phyloP scores from a whole-genome alignment of 2,888 invertebrate genomes.

The Plagodis dolabraria region DNA sequence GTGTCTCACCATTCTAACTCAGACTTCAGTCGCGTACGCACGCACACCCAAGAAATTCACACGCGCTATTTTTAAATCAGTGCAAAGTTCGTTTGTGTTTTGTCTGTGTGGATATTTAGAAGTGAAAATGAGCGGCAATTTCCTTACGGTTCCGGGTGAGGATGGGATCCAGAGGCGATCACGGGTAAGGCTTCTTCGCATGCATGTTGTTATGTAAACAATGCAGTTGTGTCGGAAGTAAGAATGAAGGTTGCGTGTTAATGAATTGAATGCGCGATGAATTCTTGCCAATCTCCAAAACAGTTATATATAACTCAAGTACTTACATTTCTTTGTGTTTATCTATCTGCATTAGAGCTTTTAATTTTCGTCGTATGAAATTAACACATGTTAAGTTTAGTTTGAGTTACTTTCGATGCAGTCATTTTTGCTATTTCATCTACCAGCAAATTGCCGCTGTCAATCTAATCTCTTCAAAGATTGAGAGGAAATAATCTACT shows the following conservation, averaged over 20 bases:
- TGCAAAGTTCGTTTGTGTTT: conserved; percentile 50
- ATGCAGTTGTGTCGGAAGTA: conserved; percentile 11
- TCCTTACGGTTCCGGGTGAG: conserved; percentile 77
- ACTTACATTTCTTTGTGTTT: too few relatives aligned
- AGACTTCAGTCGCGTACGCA: conserved; percentile 69
- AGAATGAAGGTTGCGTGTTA: conserved; percentile 16
- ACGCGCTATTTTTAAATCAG: conserved; percentile 49
- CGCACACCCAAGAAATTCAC: conserved; percentile 59
- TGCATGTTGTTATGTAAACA: conserved; percentile 24
- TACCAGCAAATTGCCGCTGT: too few relatives aligned
- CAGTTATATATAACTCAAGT: too few relatives aligned
- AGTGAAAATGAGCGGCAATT: conserved; percentile 80
- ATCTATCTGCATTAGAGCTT: too few relatives aligned
- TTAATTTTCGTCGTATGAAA: too few relatives aligned
- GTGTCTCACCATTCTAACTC: conserved; percentile 58
- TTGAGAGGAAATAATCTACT: too few relatives aligned
- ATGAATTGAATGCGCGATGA: conserved; percentile 15
- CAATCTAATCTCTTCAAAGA: too few relatives aligned
- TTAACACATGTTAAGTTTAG: too few relatives aligned
- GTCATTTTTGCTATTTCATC: too few relatives aligned
- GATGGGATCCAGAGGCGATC: conserved; percentile 70
- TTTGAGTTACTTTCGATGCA: too few relatives aligned
- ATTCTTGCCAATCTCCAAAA: too few relatives aligned
- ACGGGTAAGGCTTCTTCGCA: conserved; percentile 65
- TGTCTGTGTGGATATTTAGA: conserved; percentile 41